Evolutionary conservation across 2,888 invertebrate genomes (phyloP).

Genomic region (Noctua pronuba): DNA sequence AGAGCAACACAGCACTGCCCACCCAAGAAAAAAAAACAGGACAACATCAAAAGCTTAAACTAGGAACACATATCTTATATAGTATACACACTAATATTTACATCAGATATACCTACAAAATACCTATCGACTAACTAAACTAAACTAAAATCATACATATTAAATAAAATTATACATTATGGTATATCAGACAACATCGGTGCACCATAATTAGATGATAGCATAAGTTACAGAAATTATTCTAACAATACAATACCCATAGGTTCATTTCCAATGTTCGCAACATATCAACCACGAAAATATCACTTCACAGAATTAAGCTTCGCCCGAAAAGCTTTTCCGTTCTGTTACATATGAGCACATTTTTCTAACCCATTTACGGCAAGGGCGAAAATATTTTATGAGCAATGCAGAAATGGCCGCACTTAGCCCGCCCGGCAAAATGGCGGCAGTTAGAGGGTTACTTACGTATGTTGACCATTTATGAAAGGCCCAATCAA

Average conservation of each 20-base stretch:
- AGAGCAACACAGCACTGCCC: too few species aligned
- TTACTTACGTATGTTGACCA: conserved; percentile 49
- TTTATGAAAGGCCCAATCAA: conserved; percentile 40
- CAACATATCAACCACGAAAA: background rate
- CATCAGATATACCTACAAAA: too few species aligned
- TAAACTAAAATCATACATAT: too few species aligned
- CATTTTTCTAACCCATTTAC: conserved; percentile 57
- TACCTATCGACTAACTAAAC: too few species aligned
- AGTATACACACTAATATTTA: too few species aligned
- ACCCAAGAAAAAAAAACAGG: too few species aligned
- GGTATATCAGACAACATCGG: background rate
- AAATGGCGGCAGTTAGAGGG: conserved; percentile 33
- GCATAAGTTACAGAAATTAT: background rate
- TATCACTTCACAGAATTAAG: conserved; percentile 25
- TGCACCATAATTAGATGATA: background rate
- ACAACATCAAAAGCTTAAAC: too few species aligned
- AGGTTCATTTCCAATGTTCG: background rate
- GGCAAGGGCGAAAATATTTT: conserved; percentile 52
- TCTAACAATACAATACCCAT: background rate
- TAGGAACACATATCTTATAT: too few species aligned
- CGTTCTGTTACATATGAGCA: conserved; percentile 25
- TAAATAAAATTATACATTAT: too few species aligned
- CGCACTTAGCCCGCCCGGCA: conserved; percentile 31
- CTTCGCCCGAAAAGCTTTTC: conserved; percentile 35
- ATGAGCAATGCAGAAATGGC: conserved; percentile 52